A percentile compares a stretch with the other conserved stretches of the same genome.
Evolutionary conservation across 2,888 invertebrate species (phyloP).

Genomic region (Mesorhabditis spiculigera): DNA sequence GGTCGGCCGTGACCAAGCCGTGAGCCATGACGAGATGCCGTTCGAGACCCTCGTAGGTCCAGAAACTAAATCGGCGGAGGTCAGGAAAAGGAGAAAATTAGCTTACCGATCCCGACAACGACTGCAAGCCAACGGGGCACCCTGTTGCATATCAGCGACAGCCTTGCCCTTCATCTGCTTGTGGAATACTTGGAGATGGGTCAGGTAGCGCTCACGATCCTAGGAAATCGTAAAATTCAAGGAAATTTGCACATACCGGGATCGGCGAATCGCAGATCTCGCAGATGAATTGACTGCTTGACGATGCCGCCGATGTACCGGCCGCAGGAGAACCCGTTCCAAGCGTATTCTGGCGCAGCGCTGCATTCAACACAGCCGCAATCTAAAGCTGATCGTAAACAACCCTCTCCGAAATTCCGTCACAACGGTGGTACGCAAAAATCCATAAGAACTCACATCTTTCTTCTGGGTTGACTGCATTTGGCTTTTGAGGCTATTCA

Average conservation of each 20-base stretch:
- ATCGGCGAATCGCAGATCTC: slow-evolving; percentile 51
- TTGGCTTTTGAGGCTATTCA: background rate
- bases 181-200: slow-evolving; percentile 42
- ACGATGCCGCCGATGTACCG: slow-evolving; percentile 8
- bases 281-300: slow-evolving; percentile 23
- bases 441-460: no score
- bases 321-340: slow-evolving; percentile 10
- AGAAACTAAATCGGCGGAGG: slow-evolving; percentile 67
- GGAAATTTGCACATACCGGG: slow-evolving; percentile 18
- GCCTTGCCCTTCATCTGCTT: slow-evolving; percentile 44
- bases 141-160: slow-evolving; percentile 44
- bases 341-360: slow-evolving; percentile 3
- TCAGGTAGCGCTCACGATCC: slow-evolving; percentile 39
- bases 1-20: slow-evolving; percentile 87
- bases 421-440: background rate
- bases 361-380: slow-evolving; percentile 15
- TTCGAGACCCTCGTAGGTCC: slow-evolving; percentile 92
- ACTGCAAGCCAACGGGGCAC: slow-evolving; percentile 54
- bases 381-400: slow-evolving; percentile 12
- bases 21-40: slow-evolving; percentile 89
- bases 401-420: background rate
- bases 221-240: background rate
- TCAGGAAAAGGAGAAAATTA: background rate
- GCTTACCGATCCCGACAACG: slow-evolving; percentile 45
- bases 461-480: background rate